Percentiles rank a stretch among this genome's conserved stretches.
phyloP scores from a whole-genome alignment of 2,113 vertebrate species.

The Apteryx owenii region DNA sequence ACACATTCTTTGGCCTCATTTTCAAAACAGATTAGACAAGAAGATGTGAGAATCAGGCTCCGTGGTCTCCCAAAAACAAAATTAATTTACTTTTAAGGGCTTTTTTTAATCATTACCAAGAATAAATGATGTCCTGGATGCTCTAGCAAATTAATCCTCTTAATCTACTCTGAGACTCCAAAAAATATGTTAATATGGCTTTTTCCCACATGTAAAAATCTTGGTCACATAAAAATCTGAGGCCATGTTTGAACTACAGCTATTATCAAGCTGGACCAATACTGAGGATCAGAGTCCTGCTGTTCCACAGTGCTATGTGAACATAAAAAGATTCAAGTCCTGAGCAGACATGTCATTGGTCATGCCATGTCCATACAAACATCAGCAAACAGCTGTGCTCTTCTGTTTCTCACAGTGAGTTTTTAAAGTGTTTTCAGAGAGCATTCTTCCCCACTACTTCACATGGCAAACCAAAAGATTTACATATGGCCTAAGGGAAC shows the following conservation, averaged over 20 bases:
- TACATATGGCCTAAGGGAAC: background rate
- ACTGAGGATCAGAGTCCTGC: background rate
- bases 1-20: background rate
- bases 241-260: background rate
- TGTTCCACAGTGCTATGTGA: background rate
- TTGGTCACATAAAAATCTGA: background rate
- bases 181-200: background rate
- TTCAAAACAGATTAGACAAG: background rate
- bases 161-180: background rate
- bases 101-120: background rate
- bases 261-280: background rate
- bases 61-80: background rate
- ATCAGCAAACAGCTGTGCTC: background rate
- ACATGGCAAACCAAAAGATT: background rate
- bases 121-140: background rate
- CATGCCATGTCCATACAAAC: background rate
- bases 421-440: background rate
- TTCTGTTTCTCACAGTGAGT: background rate
- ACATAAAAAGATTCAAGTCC: background rate
- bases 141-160: background rate
- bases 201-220: rapidly evolving
- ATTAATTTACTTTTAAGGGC: background rate
- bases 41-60: background rate
- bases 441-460: rapidly evolving
- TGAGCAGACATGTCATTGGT: background rate